These are phyloP conservation scores for Dinomys branickii DNA, from an alignment of 2,113 vertebrate species.

Conservation along the genomic window DNA sequence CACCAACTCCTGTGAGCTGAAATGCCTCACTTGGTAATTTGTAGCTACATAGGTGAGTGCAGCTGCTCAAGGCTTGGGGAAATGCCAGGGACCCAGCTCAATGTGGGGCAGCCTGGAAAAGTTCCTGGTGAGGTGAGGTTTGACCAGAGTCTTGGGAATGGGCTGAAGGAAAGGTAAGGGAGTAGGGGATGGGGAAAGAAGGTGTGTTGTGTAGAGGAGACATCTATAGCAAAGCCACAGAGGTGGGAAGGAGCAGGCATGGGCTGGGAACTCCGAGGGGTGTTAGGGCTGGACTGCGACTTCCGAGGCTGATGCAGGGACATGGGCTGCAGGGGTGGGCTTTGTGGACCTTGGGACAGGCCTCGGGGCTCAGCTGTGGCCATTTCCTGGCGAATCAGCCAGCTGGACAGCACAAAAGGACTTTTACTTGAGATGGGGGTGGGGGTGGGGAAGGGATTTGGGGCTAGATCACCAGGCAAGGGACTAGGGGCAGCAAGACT, in stretches of 20 bases:
- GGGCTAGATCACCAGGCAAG: background rate
- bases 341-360: background rate
- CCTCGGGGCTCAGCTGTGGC: background rate
- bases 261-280: background rate
- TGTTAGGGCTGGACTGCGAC: background rate
- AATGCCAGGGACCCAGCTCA: background rate
- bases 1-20: background rate
- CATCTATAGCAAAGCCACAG: background rate
- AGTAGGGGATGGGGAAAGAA: background rate
- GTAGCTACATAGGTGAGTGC: background rate
- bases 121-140: background rate
- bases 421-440: background rate
- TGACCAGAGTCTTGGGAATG: background rate
- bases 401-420: background rate
- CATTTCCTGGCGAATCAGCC: background rate
- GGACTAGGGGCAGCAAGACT: background rate
- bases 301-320: background rate
- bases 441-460: background rate
- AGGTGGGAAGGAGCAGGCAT: background rate
- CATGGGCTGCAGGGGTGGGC: background rate
- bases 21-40: background rate
- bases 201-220: accelerated
- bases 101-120: background rate
- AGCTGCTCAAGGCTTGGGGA: background rate
- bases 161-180: background rate